These are phyloP conservation scores for Calameuta idolon DNA, from an alignment of 2,888 invertebrate species.

Conservation along the genomic window DNA sequence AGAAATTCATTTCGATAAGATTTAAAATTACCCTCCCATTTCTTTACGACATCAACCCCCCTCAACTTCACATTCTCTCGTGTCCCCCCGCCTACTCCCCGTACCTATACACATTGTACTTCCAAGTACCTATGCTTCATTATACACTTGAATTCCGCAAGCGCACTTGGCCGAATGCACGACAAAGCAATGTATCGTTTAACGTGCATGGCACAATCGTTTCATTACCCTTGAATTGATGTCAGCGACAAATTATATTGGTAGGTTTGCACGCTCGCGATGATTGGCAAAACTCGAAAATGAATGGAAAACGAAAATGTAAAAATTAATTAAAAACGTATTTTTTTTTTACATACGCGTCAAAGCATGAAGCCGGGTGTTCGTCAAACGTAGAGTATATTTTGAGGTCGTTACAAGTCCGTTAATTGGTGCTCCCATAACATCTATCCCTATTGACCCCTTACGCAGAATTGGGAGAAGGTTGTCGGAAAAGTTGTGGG, in stretches of 20 bases:
- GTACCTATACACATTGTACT: not conserved
- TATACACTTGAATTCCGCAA: not conserved
- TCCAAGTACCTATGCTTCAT: not conserved
- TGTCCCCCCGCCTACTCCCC: no score
- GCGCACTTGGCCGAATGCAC: no score
- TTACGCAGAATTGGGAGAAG: not conserved
- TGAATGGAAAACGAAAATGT: not conserved
- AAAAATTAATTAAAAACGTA: not conserved
- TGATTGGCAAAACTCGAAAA: not conserved
- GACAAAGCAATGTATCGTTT: not conserved
- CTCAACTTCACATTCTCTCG: no score
- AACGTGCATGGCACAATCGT: conserved; percentile 34
- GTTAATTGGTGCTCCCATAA: not conserved
- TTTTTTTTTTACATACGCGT: no score
- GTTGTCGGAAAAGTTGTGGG: not conserved
- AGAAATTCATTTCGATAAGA: not conserved
- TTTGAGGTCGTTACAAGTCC: not conserved
- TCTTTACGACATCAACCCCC: not conserved
- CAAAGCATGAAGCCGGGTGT: not conserved
- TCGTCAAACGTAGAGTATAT: not conserved
- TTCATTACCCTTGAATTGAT: conserved; percentile 50
- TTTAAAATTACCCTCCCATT: not conserved
- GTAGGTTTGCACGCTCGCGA: conserved; percentile 26
- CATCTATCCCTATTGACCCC: not conserved
- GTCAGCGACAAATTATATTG: conserved; percentile 46